phyloP scores from a whole-genome alignment of 2,113 vertebrate genomes.

The rat (Rattus norvegicus) region DNA sequence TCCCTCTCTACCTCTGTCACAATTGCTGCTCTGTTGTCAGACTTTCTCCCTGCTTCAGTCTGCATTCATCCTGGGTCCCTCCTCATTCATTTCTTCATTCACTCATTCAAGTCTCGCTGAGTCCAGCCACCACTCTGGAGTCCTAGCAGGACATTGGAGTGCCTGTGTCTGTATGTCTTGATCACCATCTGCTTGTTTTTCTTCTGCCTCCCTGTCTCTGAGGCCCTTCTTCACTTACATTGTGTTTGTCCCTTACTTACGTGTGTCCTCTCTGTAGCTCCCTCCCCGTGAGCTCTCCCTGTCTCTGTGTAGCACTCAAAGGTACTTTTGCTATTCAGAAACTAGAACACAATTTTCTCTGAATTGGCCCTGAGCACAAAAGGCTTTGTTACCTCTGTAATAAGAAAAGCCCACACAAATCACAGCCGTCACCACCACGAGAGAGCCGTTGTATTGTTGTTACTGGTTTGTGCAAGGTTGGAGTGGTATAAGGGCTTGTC shows the following conservation, averaged over 20 bases:
- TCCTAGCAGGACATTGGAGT: background rate
- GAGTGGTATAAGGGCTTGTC: background rate
- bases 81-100: background rate
- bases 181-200: background rate
- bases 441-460: accelerated
- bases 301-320: background rate
- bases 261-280: background rate
- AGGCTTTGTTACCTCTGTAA: background rate
- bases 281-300: background rate
- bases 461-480: background rate
- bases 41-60: background rate
- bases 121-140: background rate
- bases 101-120: background rate
- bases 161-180: background rate
- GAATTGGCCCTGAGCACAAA: background rate
- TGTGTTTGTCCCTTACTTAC: background rate
- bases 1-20: accelerated
- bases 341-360: background rate
- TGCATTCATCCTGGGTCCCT: background rate
- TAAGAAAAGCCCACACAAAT: background rate
- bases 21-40: background rate
- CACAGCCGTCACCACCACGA: accelerated
- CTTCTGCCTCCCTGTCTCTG: background rate
- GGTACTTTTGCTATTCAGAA: conserved; percentile 63
- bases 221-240: background rate